phyloP scores from a whole-genome alignment of 2,113 vertebrate genomes.

The Orycteropus afer region DNA sequence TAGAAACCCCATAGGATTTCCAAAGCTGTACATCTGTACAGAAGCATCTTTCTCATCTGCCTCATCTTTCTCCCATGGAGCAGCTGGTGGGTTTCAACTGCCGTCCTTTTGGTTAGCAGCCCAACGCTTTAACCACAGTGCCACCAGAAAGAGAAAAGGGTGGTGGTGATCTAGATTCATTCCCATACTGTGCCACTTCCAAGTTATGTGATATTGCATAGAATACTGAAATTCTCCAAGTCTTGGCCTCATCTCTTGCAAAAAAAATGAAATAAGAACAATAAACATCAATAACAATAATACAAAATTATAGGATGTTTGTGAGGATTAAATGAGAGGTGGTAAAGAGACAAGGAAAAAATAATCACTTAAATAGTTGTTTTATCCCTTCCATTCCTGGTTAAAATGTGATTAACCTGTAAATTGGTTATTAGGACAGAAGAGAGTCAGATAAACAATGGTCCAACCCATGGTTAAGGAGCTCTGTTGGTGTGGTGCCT shows the following conservation, averaged over 20 bases:
- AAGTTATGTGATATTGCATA: not conserved
- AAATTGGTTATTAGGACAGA: not conserved
- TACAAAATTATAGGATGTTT: not conserved
- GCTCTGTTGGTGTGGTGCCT: too few species aligned
- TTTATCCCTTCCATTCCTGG: not conserved
- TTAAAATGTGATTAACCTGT: not conserved
- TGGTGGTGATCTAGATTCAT: not conserved
- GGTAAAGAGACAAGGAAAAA: not conserved
- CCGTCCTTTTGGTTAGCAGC: too few species aligned
- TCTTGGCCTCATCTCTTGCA: not conserved
- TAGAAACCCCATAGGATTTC: too few species aligned
- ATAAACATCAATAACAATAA: not conserved
- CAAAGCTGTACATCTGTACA: too few species aligned
- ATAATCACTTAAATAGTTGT: not conserved
- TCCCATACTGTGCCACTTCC: not conserved
- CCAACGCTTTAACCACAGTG: too few species aligned
- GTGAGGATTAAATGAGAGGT: not conserved
- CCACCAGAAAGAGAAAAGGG: too few species aligned
- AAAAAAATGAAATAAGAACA: not conserved
- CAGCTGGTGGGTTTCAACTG: too few species aligned
- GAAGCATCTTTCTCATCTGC: too few species aligned
- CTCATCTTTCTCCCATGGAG: too few species aligned
- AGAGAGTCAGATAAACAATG: not conserved
- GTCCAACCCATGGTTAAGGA: too few species aligned
- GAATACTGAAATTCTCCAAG: not conserved